Evolutionary conservation across 2,113 vertebrate genomes (phyloP).

Genomic region (Eidolon helvum): DNA sequence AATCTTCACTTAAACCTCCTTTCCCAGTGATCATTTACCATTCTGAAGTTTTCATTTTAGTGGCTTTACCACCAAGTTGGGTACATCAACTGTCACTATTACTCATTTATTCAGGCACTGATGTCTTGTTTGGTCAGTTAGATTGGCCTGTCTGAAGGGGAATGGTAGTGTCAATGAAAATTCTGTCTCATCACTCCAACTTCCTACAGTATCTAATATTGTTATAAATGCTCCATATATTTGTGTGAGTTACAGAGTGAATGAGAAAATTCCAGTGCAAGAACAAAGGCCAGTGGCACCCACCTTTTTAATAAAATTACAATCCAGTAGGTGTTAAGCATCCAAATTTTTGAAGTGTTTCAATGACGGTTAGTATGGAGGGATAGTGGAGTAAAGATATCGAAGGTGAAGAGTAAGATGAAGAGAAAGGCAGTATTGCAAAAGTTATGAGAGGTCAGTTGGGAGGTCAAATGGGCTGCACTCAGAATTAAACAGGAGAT

Average conservation of each 20-base stretch:
- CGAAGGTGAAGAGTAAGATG: fast-evolving
- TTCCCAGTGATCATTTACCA: neutral
- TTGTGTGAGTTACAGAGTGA: neutral
- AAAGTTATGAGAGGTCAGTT: neutral
- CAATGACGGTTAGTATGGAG: neutral
- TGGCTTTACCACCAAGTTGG: neutral
- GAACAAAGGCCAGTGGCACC: neutral
- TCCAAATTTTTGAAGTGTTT: neutral
- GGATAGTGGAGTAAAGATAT: neutral
- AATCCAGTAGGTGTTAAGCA: neutral
- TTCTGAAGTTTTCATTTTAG: neutral
- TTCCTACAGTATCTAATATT: neutral
- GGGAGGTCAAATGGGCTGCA: neutral
- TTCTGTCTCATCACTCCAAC: neutral
- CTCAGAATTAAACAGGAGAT: neutral
- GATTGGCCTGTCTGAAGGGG: neutral
- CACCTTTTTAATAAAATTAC: neutral
- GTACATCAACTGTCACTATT: neutral
- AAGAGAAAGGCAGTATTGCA: neutral
- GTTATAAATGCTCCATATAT: neutral
- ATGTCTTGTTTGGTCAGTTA: neutral
- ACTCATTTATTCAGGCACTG: neutral
- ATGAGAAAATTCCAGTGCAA: neutral
- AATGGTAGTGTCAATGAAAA: neutral
- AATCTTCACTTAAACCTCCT: neutral